A percentile compares a stretch with the other conserved stretches of the same genome.
Evolutionary conservation across 2,113 vertebrate genomes (phyloP).

Genomic region (Tringa solitaria): DNA sequence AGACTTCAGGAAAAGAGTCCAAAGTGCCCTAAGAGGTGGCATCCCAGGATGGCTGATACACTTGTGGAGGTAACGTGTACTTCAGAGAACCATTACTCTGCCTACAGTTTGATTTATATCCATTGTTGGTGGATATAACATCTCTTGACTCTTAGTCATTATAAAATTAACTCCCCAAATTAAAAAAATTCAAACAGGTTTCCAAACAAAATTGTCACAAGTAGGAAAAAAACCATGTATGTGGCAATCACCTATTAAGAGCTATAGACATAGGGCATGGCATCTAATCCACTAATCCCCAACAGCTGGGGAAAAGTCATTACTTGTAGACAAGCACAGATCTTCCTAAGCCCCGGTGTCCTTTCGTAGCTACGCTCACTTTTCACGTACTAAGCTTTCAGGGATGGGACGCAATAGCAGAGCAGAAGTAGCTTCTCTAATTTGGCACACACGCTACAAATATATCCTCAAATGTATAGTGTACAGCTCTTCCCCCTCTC

Average conservation of each 20-base stretch:
- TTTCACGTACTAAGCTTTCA: not conserved
- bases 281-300: not conserved
- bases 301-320: not conserved
- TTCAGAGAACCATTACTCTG: not conserved
- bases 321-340: not conserved
- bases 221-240: not conserved
- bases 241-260: not conserved
- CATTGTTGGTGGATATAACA: not conserved
- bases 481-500: too few species aligned
- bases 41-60: not conserved
- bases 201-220: not conserved
- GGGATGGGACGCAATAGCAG: not conserved
- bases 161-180: not conserved
- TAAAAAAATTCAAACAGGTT: not conserved
- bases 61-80: not conserved
- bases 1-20: not conserved
- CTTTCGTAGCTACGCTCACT: not conserved
- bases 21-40: not conserved
- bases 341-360: rapidly evolving
- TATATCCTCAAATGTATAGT: not conserved
- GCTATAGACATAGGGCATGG: not conserved
- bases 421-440: not conserved
- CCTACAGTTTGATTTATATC: not conserved
- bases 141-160: not conserved
- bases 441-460: not conserved